phyloP scores from a whole-genome alignment of 2,888 invertebrate species.

The Perizoma flavofasciatum region DNA sequence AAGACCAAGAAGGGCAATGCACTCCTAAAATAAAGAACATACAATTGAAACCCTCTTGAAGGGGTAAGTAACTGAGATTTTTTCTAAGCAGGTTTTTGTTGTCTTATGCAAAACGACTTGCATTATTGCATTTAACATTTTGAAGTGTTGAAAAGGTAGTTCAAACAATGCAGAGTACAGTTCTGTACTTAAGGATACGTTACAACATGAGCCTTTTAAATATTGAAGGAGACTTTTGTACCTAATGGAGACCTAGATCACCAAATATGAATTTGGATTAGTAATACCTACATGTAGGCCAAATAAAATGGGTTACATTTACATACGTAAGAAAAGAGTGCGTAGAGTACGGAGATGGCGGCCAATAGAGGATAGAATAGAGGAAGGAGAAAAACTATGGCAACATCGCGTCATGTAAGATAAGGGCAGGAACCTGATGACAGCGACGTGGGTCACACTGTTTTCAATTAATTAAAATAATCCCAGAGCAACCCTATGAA shows the following conservation, averaged over 20 bases:
- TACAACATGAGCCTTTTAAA: background rate
- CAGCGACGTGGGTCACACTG: too few relatives aligned
- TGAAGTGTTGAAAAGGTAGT: conserved; percentile 28
- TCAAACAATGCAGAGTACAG: conserved; percentile 22
- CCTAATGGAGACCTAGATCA: background rate
- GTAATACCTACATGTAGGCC: too few relatives aligned
- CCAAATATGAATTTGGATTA: too few relatives aligned
- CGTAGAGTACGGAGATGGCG: too few relatives aligned
- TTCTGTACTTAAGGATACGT: conserved; percentile 19
- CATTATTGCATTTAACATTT: conserved; percentile 25
- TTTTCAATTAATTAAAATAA: too few relatives aligned
- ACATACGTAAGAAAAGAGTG: too few relatives aligned
- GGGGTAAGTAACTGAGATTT: conserved; percentile 27
- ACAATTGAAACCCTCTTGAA: conserved; percentile 28
- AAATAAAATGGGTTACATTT: too few relatives aligned
- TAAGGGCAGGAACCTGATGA: too few relatives aligned
- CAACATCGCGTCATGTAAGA: too few relatives aligned
- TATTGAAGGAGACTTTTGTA: background rate
- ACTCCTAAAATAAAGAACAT: conserved; percentile 30
- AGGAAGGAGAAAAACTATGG: too few relatives aligned
- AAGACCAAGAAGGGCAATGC: conserved; percentile 28
- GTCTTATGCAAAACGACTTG: conserved; percentile 28
- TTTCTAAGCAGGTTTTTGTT: conserved; percentile 28
- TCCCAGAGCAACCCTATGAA: too few relatives aligned
- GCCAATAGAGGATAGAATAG: too few relatives aligned